phyloP scores from a whole-genome alignment of 1,140 invertebrate genomes.

The Drosophila auraria region DNA sequence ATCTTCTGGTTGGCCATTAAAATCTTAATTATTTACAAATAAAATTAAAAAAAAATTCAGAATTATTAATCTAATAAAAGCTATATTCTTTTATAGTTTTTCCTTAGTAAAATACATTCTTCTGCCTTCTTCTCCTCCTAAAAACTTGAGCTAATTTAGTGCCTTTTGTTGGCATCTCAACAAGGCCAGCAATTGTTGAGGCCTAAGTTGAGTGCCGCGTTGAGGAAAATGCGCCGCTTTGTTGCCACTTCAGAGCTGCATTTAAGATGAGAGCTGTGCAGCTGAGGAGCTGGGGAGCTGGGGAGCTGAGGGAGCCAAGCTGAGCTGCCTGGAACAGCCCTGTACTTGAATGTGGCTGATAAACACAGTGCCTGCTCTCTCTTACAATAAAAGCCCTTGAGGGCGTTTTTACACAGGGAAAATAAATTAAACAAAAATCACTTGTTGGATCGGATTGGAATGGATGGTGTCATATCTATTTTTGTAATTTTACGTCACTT shows the following conservation, averaged over 20 bases:
- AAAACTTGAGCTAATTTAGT: slow-evolving; percentile 22
- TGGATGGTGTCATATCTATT: slow-evolving; percentile 5
- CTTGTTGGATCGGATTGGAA: background rate
- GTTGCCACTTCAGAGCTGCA: slow-evolving; percentile 30
- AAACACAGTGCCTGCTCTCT: slow-evolving; percentile 18
- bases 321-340: background rate
- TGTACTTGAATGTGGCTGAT: slow-evolving; percentile 17
- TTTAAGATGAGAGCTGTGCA: slow-evolving; percentile 7
- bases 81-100: too few relatives aligned
- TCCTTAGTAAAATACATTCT: background rate
- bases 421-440: background rate
- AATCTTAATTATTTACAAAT: too few relatives aligned
- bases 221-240: slow-evolving; percentile 50
- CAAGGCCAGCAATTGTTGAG: slow-evolving; percentile 34
- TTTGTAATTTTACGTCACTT: background rate
- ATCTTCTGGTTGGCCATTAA: too few relatives aligned
- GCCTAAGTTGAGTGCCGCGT: slow-evolving; percentile 11
- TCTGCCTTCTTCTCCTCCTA: background rate
- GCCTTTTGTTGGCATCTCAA: slow-evolving; percentile 30
- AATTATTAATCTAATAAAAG: too few relatives aligned
- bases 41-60: too few relatives aligned
- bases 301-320: background rate
- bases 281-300: background rate
- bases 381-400: slow-evolving; percentile 4
- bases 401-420: background rate